Conservation (phyloP, 2,888 invertebrate species). For the Drosophila mimica region DNA sequence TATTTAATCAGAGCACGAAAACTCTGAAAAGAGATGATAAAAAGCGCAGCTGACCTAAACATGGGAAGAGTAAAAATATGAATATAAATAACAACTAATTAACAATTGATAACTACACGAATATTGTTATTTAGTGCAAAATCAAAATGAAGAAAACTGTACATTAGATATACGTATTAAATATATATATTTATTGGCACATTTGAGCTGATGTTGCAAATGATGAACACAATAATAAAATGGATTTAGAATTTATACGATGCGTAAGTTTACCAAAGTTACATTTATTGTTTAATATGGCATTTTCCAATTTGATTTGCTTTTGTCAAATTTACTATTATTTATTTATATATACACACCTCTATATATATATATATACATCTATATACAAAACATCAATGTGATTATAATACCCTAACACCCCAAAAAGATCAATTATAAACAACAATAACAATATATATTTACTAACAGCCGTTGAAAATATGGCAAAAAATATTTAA, state of each 20-base stretch:
- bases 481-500: constrained; percentile 47
- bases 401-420: constrained; percentile 71
- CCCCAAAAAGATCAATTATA: constrained; percentile 60
- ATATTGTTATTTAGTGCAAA: constrained; percentile 70
- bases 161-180: constrained; percentile 41
- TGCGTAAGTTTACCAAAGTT: constrained; percentile 77
- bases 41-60: constrained; percentile 29
- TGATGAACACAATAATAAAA: constrained; percentile 33
- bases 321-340: constrained; percentile 53
- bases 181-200: constrained; percentile 9
- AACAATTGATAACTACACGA: constrained; percentile 33
- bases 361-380: constrained; percentile 25
- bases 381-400: constrained; percentile 61
- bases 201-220: constrained; percentile 29
- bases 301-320: constrained; percentile 61
- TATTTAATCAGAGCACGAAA: constrained; percentile 38
- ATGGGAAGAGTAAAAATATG: constrained; percentile 5
- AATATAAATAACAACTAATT: constrained; percentile 25
- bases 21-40: constrained; percentile 6
- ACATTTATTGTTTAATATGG: constrained; percentile 69
- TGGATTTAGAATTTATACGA: constrained; percentile 75
- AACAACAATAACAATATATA: constrained; percentile 40
- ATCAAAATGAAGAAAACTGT: constrained; percentile 25
- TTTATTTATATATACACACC: constrained; percentile 52
- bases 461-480: constrained; percentile 59